Evolutionary conservation across 2,888 invertebrate species (phyloP).

Genomic region (Tanypteryx hageni): DNA sequence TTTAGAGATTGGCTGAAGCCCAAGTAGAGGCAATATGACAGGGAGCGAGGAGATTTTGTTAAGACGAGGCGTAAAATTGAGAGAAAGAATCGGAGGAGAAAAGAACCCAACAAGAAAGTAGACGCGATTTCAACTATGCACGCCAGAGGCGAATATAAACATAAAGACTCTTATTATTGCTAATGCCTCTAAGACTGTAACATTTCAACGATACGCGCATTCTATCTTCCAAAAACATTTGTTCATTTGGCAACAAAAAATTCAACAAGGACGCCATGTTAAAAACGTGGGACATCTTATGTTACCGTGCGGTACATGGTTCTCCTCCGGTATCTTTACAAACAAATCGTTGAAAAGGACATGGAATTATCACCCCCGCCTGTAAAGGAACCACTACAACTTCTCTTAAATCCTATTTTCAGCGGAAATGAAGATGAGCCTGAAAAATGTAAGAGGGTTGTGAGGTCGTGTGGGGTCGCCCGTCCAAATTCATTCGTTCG

Average conservation of each 20-base stretch:
- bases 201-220: too few species aligned
- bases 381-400: neutral
- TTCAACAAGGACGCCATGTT: neutral
- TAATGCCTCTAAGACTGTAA: too few species aligned
- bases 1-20: neutral
- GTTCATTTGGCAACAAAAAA: too few species aligned
- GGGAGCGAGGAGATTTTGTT: neutral
- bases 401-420: neutral
- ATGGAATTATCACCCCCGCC: neutral
- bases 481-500: neutral
- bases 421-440: neutral
- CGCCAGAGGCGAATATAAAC: too few species aligned
- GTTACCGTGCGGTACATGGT: too few species aligned
- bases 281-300: neutral
- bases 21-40: neutral
- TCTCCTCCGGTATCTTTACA: too few species aligned
- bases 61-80: neutral
- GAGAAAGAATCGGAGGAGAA: neutral
- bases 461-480: conserved; percentile 22
- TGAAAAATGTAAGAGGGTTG: conserved; percentile 14
- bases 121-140: too few species aligned
- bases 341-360: neutral
- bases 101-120: too few species aligned
- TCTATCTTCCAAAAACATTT: too few species aligned
- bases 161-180: too few species aligned